Evolutionary conservation across 2,888 invertebrate genomes (phyloP), one percentile per base, ranked within the genome.

Genomic region (Tromatobia lineatoria): DNA sequence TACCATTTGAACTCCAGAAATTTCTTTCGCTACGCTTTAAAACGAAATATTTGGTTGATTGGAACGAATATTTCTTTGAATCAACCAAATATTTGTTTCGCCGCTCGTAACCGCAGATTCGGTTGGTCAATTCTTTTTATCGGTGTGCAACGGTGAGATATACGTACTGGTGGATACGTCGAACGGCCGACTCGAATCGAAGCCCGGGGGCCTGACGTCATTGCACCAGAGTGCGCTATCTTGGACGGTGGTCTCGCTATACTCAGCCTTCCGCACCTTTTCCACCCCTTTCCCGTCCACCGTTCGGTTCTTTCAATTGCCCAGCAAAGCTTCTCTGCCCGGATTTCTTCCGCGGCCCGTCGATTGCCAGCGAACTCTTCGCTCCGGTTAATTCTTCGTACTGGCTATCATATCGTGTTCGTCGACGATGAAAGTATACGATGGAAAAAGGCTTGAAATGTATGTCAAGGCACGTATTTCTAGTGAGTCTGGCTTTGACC

Each of bases 191-290:
- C 87, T 86, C 74, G 84, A 85, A 87, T 88, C 70, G 85, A 88
- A 86, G 66, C 85, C 71, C 80, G 47, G 71, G 69, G 75, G 57
- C 81, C 84, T 88, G 87, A 87, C 88, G 87, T 85, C 87, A 87
- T 83, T 88, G 87, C 87, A 87, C 84, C 85, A 87, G 82, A 86
- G 81, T 86, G 85, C 86, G 86, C 84, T 87, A 89, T 87, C 87
- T 87, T 83, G 81, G 82, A 86, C 87, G 86, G 87, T 82, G 86
- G 88, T 87, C 86, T 85, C 52, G 69, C 34, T 52, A 18, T 29
- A 8, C 10, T 47, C 13, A 38, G 25, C 47, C 29, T 20, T 47
- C 25, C 25, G 34, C 64, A 74, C 70, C 69, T 64, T 59, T 71
- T 79, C 23, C 52, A 23, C 67, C 61, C 57, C 59, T 82, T 59